phyloP scores from a whole-genome alignment of 1,140 invertebrate genomes.

The Chironomus tepperi region DNA sequence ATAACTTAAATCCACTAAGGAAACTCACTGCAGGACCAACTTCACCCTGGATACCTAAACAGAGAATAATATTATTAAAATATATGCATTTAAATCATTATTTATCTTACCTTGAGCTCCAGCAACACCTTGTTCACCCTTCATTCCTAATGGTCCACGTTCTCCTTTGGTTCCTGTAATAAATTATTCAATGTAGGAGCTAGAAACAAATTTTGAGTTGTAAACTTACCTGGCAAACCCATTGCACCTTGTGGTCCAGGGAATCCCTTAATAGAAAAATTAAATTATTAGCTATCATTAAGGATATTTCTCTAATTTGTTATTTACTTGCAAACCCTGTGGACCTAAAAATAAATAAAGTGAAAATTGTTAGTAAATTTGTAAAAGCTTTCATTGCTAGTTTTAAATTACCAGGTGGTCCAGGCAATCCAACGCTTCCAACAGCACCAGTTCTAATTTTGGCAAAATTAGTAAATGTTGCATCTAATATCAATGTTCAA shows the following conservation, averaged over 20 bases:
- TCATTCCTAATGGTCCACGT: constrained; percentile 54
- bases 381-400: too few relatives aligned
- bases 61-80: too few relatives aligned
- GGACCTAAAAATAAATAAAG: constrained; percentile 43
- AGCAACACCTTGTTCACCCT: constrained; percentile 62
- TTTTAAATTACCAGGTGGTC: constrained; percentile 60
- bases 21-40: constrained; percentile 48
- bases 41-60: constrained; percentile 48
- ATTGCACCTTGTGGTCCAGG: constrained; percentile 51
- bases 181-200: constrained; percentile 57
- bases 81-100: too few relatives aligned
- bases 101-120: constrained; percentile 49
- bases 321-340: constrained; percentile 62
- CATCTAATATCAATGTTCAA: neutral
- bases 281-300: constrained; percentile 55
- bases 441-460: neutral
- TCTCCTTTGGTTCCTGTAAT: constrained; percentile 64
- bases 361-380: constrained; percentile 63
- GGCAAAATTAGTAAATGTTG: neutral
- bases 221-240: constrained; percentile 49
- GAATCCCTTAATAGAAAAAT: constrained; percentile 52
- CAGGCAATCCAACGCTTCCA: constrained; percentile 50
- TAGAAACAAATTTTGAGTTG: too few relatives aligned
- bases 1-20: too few relatives aligned
- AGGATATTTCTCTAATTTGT: constrained; percentile 55